Evolutionary conservation across 2,888 invertebrate genomes (phyloP).

Genomic region (Lithosia quadra): DNA sequence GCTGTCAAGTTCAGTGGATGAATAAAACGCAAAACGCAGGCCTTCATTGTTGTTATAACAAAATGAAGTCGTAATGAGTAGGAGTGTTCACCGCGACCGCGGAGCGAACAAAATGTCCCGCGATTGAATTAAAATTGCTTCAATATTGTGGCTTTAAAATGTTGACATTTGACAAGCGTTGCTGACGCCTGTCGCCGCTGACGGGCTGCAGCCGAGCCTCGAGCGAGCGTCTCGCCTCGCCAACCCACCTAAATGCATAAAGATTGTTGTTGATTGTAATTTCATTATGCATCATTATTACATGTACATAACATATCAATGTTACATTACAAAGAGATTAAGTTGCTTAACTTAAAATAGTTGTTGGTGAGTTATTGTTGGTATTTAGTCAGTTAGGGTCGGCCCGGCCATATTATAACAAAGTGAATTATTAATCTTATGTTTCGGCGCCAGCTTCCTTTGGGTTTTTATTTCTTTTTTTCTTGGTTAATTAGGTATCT

Average conservation of each 20-base stretch:
- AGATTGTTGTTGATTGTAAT: conserved; percentile 37
- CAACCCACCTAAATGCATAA: conserved; percentile 42
- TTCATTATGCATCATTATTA: conserved; percentile 40
- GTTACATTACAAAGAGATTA: conserved; percentile 28
- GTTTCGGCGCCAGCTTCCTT: conserved; percentile 1
- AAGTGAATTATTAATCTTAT: background rate
- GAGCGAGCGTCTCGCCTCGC: conserved; percentile 19
- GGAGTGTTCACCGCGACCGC: conserved; percentile 56
- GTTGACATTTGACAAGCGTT: conserved; percentile 83
- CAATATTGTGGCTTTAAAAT: conserved; percentile 77
- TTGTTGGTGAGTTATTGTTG: background rate
- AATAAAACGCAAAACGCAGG: conserved; percentile 69
- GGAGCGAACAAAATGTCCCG: conserved; percentile 70
- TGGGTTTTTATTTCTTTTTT: background rate
- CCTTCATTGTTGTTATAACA: conserved; percentile 82
- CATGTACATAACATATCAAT: conserved; percentile 28
- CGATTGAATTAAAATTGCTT: conserved; percentile 84
- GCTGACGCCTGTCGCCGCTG: conserved; percentile 74
- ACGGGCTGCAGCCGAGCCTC: conserved; percentile 43
- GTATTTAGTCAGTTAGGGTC: background rate
- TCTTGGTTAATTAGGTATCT: background rate
- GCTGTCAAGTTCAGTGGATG: conserved; percentile 75
- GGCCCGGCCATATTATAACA: background rate
- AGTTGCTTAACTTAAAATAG: background rate
- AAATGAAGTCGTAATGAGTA: conserved; percentile 85